phyloP scores from a whole-genome alignment of 2,888 invertebrate genomes.

The Vannuccia rotundouncinata region DNA sequence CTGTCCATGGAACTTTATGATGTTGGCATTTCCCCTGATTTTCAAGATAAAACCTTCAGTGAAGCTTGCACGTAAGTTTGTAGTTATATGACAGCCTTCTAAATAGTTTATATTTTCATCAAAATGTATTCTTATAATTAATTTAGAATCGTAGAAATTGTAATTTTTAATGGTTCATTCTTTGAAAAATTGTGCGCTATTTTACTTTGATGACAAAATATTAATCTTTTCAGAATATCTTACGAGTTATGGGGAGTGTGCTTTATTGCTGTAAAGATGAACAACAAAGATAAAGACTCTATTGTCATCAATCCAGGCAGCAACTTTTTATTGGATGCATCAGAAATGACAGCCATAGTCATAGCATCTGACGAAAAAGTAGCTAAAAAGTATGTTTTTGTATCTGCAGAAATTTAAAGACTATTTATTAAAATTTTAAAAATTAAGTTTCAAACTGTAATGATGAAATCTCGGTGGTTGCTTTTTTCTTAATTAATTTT shows the following conservation, averaged over 20 bases:
- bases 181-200: no score
- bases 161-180: no score
- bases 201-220: no score
- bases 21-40: neutral
- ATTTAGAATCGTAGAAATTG: no score
- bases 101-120: no score
- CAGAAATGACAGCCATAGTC: neutral
- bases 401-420: no score
- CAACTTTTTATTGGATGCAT: neutral
- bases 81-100: no score
- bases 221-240: neutral
- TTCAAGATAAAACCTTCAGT: neutral
- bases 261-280: neutral
- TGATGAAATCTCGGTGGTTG: no score
- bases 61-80: neutral
- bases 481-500: no score
- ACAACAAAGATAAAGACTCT: neutral
- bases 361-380: neutral
- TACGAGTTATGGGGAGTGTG: slow-evolving; percentile 25
- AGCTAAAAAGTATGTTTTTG: neutral
- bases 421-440: no score
- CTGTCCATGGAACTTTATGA: neutral
- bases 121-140: no score
- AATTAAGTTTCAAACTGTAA: no score
- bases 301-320: neutral